Conservation (phyloP, 2,888 invertebrate genomes). For the Drosophila aldrichi region DNA sequence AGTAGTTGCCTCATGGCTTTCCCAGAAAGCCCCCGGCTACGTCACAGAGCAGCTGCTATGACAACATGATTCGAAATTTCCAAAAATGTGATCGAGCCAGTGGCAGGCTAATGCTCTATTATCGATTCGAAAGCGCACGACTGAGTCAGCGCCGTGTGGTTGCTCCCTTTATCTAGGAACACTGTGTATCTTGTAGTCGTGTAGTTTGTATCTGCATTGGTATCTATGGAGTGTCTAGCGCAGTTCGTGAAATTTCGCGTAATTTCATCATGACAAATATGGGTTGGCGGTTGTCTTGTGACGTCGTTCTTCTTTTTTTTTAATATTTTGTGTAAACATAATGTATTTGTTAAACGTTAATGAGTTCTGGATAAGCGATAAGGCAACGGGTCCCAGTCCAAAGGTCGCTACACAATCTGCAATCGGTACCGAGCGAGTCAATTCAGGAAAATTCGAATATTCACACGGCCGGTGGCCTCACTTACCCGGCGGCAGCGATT, state of each 20-base stretch:
- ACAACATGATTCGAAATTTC: conserved; percentile 9
- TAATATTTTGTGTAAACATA: background rate
- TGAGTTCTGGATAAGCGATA: conserved; percentile 29
- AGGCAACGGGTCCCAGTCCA: conserved; percentile 21
- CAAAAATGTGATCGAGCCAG: conserved; percentile 37
- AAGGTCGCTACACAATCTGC: conserved; percentile 53
- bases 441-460: background rate
- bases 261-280: conserved; percentile 36
- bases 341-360: conserved; percentile 12
- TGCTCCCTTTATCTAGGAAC: conserved; percentile 28
- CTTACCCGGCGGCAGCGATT: conserved; percentile 72
- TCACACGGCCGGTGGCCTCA: conserved; percentile 3
- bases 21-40: conserved; percentile 33
- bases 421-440: conserved; percentile 1
- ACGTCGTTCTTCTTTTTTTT: conserved; percentile 28
- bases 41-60: conserved; percentile 39
- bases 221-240: conserved; percentile 15
- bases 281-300: conserved; percentile 12
- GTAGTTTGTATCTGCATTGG: conserved; percentile 15
- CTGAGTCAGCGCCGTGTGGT: conserved; percentile 48
- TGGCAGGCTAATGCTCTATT: conserved; percentile 9
- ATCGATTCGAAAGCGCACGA: conserved; percentile 29
- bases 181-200: conserved; percentile 21
- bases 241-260: conserved; percentile 7
- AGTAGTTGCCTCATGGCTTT: conserved; percentile 36